Evolutionary conservation across 2,113 vertebrate genomes (phyloP).

Genomic region (Hystrix brachyura): DNA sequence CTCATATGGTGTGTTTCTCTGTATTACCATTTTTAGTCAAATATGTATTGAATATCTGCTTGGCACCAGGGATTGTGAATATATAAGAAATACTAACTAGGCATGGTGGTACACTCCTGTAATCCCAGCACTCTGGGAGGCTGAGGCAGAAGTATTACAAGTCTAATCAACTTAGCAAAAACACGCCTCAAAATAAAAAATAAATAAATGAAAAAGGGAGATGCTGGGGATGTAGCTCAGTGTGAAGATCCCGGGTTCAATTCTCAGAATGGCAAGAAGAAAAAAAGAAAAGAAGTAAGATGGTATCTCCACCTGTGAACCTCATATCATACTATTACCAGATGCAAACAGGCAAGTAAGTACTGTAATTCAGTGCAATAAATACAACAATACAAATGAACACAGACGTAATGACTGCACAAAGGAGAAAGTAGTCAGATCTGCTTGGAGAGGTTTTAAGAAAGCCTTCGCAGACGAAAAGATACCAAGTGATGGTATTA

Average conservation of each 20-base stretch:
- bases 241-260: neutral
- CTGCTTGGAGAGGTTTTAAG: neutral
- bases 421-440: conserved; percentile 19
- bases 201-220: neutral
- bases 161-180: neutral
- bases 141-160: neutral
- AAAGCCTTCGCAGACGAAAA: neutral
- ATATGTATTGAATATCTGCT: neutral
- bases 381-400: conserved; percentile 33
- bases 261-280: neutral
- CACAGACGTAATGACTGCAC: neutral
- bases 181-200: neutral
- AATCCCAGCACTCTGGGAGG: neutral
- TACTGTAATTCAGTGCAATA: neutral
- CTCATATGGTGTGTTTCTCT: neutral
- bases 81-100: conserved; percentile 24
- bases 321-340: neutral
- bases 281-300: neutral
- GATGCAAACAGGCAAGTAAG: neutral
- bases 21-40: neutral
- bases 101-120: neutral
- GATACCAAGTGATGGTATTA: neutral
- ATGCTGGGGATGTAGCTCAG: neutral
- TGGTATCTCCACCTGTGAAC: neutral
- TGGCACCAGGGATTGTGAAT: neutral